phyloP scores from a whole-genome alignment of 2,113 vertebrate species.

The Menidia beryllina region DNA sequence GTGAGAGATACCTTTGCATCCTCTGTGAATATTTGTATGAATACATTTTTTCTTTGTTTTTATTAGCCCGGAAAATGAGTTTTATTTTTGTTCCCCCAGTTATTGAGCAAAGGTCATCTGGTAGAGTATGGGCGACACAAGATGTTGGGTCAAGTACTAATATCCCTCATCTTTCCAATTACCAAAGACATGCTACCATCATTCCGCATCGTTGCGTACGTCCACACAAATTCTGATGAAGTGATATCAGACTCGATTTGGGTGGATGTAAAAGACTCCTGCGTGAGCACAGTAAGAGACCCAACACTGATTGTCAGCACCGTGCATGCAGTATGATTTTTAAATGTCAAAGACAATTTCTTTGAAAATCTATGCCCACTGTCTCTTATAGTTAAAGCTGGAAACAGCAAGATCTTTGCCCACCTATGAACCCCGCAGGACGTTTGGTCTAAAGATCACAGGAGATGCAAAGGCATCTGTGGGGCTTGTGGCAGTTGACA shows the following conservation, averaged over 20 bases:
- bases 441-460: slow-evolving; percentile 59
- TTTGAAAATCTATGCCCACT: not conserved
- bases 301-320: not conserved
- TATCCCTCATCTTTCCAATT: slow-evolving; percentile 31
- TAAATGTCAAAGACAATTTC: not conserved
- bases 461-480: slow-evolving; percentile 79
- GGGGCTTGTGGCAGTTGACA: slow-evolving; percentile 82
- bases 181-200: slow-evolving; percentile 76
- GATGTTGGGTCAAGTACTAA: slow-evolving; percentile 44
- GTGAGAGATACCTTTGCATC: slow-evolving; percentile 53
- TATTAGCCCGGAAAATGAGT: not conserved
- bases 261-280: slow-evolving; percentile 77
- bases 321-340: not conserved
- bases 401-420: not conserved
- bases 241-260: slow-evolving; percentile 84
- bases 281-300: slow-evolving; percentile 75
- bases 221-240: slow-evolving; percentile 65
- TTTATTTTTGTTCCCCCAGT: slow-evolving; percentile 46
- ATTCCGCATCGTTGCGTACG: slow-evolving; percentile 79
- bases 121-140: slow-evolving; percentile 29
- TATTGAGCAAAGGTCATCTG: slow-evolving; percentile 78
- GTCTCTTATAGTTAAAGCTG: slow-evolving; percentile 63
- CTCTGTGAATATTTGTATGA: not conserved
- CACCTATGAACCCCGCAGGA: slow-evolving; percentile 12
- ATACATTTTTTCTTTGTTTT: not conserved